Percentiles rank a stretch among this genome's conserved stretches.
These are phyloP conservation scores for Coregonus clupeaformis DNA, from an alignment of 2,113 vertebrate species.

Conservation along the genomic window DNA sequence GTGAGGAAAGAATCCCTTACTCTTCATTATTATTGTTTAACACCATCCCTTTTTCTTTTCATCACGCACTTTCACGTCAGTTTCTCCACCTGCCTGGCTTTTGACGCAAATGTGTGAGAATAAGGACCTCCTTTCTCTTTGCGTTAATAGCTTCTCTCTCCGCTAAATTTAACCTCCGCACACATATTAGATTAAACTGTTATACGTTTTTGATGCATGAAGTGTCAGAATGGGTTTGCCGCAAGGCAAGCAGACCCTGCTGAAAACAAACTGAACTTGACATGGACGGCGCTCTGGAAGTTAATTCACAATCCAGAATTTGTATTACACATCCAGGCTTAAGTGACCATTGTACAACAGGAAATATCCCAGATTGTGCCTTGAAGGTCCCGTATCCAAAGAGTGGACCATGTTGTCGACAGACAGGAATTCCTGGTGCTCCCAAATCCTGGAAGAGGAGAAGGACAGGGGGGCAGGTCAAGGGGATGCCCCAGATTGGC, in stretches of 20 bases:
- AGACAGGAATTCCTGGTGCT: neutral
- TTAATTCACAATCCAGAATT: neutral
- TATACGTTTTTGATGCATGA: constrained; percentile 8
- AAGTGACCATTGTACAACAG: no score
- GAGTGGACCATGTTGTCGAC: neutral
- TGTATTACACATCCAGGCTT: no score
- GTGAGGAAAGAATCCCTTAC: no score
- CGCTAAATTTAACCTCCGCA: constrained; percentile 3
- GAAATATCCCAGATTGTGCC: no score
- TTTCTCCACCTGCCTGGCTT: neutral
- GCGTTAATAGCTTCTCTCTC: constrained; percentile 13
- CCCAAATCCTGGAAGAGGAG: neutral
- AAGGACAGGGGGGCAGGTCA: neutral
- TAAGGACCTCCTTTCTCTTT: neutral
- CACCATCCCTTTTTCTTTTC: neutral
- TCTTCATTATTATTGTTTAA: neutral
- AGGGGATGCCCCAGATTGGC: neutral
- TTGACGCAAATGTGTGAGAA: constrained; percentile 26
- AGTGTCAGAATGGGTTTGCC: neutral
- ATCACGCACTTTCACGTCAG: neutral
- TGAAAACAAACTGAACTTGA: neutral
- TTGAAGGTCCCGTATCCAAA: neutral
- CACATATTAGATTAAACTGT: constrained; percentile 1
- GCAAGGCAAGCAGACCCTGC: neutral
- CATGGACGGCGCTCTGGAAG: neutral